phyloP scores from a whole-genome alignment of 2,888 invertebrate genomes.

The Tenthredo scrophulariae region DNA sequence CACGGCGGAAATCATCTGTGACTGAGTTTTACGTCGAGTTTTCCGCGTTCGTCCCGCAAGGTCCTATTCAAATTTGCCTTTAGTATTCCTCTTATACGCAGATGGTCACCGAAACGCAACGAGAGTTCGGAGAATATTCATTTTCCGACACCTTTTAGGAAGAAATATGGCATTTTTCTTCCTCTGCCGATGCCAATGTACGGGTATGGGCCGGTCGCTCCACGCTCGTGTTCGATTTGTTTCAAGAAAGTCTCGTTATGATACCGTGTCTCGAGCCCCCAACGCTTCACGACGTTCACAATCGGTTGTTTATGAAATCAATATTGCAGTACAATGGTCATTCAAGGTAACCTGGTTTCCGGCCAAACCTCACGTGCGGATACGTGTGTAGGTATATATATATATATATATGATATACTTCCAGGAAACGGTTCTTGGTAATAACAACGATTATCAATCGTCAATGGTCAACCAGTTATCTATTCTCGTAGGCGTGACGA shows the following conservation, averaged over 20 bases:
- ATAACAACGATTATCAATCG: constrained; percentile 8
- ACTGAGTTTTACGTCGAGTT: neutral
- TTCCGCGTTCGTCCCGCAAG: neutral
- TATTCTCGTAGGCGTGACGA: neutral
- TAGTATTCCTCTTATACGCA: neutral
- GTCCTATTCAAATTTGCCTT: neutral
- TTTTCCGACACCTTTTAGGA: neutral
- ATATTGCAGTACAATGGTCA: constrained; percentile 35
- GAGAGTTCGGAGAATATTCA: neutral
- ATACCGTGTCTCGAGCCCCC: constrained; percentile 6
- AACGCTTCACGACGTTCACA: neutral
- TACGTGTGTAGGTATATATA: neutral
- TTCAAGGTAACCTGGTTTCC: constrained; percentile 38
- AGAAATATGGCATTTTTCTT: neutral
- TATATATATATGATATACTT: neutral
- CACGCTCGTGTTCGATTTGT: neutral
- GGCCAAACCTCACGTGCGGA: neutral
- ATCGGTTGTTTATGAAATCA: constrained; percentile 33
- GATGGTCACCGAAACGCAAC: neutral
- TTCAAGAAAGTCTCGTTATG: neutral
- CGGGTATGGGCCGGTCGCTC: neutral
- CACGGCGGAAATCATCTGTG: neutral
- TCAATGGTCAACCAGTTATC: neutral
- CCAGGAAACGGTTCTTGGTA: constrained; percentile 7
- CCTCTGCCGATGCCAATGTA: neutral